These are phyloP conservation scores for Orchesellides sinensis DNA, from an alignment of 2,888 invertebrate genomes.

Conservation along the genomic window DNA sequence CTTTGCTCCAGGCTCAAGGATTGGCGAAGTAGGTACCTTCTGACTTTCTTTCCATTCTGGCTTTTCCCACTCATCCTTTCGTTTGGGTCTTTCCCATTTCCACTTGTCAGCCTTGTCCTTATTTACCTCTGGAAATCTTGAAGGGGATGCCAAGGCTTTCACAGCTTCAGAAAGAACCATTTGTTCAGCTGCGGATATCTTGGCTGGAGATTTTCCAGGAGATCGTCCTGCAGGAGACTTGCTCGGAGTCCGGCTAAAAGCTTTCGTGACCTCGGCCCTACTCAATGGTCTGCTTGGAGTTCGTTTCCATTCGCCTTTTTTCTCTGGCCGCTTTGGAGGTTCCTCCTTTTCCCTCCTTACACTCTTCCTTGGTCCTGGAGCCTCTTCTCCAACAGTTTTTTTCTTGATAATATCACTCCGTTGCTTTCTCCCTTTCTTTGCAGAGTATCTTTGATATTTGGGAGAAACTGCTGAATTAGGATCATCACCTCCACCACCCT, in stretches of 20 bases:
- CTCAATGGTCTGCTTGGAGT: slow-evolving; percentile 21
- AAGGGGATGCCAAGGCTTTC: too few relatives aligned
- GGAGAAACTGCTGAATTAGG: background rate
- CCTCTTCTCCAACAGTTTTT: slow-evolving; percentile 23
- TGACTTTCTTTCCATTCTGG: too few relatives aligned
- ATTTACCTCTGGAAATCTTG: background rate
- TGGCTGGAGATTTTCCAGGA: background rate
- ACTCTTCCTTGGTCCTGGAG: background rate
- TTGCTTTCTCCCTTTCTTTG: slow-evolving; percentile 2
- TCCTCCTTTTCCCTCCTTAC: background rate
- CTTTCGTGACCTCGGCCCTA: background rate
- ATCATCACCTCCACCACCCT: slow-evolving; percentile 13
- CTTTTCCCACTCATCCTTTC: background rate
- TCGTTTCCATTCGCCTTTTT: background rate
- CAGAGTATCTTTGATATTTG: background rate
- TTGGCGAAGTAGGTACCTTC: too few relatives aligned
- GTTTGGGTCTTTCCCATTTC: too few relatives aligned
- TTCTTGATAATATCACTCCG: background rate
- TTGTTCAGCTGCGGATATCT: background rate
- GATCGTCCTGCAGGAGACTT: background rate
- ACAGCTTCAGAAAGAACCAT: too few relatives aligned
- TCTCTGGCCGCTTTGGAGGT: slow-evolving; percentile 10
- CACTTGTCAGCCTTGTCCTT: too few relatives aligned
- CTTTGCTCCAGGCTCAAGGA: background rate
- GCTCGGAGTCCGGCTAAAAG: background rate